phyloP scores from a whole-genome alignment of 2,113 vertebrate genomes.

The Dasypus novemcinctus region DNA sequence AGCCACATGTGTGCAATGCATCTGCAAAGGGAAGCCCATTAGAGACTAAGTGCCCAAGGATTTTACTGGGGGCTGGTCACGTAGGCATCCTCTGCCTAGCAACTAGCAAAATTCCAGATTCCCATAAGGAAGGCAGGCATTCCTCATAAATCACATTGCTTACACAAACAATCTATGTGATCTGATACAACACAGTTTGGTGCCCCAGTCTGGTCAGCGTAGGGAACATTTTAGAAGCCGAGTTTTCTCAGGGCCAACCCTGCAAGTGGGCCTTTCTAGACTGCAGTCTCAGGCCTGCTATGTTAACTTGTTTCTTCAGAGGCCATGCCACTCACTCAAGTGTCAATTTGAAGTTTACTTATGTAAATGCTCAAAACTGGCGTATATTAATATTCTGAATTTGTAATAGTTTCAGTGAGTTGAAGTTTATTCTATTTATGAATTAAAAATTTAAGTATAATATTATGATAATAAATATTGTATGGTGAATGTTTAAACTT shows the following conservation, averaged over 20 bases:
- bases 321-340: neutral
- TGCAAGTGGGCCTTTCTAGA: neutral
- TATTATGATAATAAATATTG: constrained; percentile 24
- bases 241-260: neutral
- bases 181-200: neutral
- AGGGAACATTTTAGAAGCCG: neutral
- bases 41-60: too few relatives aligned
- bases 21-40: neutral
- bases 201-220: neutral
- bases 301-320: neutral
- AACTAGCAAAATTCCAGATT: neutral
- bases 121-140: neutral
- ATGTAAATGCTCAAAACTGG: neutral
- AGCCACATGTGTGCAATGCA: neutral
- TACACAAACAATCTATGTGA: neutral
- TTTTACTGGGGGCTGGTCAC: neutral
- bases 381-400: neutral
- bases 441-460: neutral
- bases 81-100: neutral
- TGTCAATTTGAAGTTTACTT: neutral
- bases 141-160: neutral
- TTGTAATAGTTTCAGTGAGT: constrained; percentile 19
- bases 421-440: neutral
- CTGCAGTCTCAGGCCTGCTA: neutral
- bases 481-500: neutral